These are phyloP conservation scores for Excalfactoria chinensis DNA, from an alignment of 2,113 vertebrate species.

Conservation along the genomic window DNA sequence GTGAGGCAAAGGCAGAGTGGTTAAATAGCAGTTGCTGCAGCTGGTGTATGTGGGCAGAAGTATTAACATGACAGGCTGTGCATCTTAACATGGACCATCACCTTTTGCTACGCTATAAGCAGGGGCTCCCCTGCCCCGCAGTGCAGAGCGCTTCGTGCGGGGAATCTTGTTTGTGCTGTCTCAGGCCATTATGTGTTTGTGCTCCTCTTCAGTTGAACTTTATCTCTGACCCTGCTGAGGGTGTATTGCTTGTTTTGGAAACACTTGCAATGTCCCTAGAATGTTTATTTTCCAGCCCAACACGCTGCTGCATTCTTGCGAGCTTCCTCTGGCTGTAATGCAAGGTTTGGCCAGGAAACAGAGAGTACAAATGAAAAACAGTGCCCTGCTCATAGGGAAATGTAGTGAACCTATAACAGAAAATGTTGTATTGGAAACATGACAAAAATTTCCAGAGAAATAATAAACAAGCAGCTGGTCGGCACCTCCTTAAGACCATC, in stretches of 20 bases:
- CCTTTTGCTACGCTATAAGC: not conserved
- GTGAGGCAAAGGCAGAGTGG: not conserved
- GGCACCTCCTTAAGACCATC: slow-evolving; percentile 12
- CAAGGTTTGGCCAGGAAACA: slow-evolving; percentile 40
- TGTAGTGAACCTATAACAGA: not conserved
- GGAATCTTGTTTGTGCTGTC: not conserved
- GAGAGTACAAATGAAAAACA: slow-evolving; percentile 42
- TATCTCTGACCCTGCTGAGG: slow-evolving; percentile 25
- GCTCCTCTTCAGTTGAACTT: slow-evolving; percentile 2
- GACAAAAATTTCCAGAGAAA: slow-evolving; percentile 49
- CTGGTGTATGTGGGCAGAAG: not conserved
- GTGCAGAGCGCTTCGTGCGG: not conserved
- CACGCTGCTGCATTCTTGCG: slow-evolving; percentile 19
- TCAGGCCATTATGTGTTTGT: not conserved
- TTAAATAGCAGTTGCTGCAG: fast-evolving
- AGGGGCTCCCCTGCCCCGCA: not conserved
- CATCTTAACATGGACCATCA: not conserved
- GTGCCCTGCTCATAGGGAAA: not conserved
- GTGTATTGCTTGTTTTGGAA: slow-evolving; percentile 60
- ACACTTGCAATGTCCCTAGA: not conserved
- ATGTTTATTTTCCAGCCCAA: slow-evolving; percentile 57
- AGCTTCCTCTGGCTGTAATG: slow-evolving; percentile 33
- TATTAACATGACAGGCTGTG: fast-evolving
- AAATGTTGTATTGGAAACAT: slow-evolving; percentile 49
- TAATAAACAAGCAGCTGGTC: slow-evolving; percentile 60